Evolutionary conservation across 2,888 invertebrate species (phyloP).

Genomic region (Nomada lathburiana): DNA sequence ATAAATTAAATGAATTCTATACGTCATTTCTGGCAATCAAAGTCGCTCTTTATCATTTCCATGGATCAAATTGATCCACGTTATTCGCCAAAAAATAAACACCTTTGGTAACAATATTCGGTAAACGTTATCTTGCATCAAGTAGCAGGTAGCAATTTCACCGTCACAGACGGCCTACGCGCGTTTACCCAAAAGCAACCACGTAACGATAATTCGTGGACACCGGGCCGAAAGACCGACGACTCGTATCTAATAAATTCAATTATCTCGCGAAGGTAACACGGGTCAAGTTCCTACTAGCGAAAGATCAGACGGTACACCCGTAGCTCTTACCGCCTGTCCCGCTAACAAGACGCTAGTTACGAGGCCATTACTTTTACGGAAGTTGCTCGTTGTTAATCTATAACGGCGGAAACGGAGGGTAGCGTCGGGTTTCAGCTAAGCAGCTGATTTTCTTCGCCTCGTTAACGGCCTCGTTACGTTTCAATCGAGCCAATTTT

Average conservation of each 20-base stretch:
- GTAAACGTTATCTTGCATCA: not conserved
- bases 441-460: conserved; percentile 43
- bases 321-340: conserved; percentile 72
- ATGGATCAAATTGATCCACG: no score
- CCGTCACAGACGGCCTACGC: not conserved
- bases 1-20: no score
- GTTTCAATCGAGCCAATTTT: conserved; percentile 35
- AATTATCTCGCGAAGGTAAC: conserved; percentile 72
- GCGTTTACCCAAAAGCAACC: not conserved
- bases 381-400: conserved; percentile 50
- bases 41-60: no score
- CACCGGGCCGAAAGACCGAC: conserved; percentile 27
- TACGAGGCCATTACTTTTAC: conserved; percentile 68
- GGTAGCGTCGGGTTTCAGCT: conserved; percentile 25
- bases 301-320: conserved; percentile 71
- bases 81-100: no score
- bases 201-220: conserved; percentile 46
- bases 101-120: no score
- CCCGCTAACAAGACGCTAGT: conserved; percentile 77
- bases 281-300: conserved; percentile 73
- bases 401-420: conserved; percentile 39
- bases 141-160: not conserved
- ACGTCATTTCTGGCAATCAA: no score
- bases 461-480: conserved; percentile 38
- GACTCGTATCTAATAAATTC: conserved; percentile 74